Conservation (phyloP, 2,113 vertebrate species). For the Ceyx margarethae region DNA sequence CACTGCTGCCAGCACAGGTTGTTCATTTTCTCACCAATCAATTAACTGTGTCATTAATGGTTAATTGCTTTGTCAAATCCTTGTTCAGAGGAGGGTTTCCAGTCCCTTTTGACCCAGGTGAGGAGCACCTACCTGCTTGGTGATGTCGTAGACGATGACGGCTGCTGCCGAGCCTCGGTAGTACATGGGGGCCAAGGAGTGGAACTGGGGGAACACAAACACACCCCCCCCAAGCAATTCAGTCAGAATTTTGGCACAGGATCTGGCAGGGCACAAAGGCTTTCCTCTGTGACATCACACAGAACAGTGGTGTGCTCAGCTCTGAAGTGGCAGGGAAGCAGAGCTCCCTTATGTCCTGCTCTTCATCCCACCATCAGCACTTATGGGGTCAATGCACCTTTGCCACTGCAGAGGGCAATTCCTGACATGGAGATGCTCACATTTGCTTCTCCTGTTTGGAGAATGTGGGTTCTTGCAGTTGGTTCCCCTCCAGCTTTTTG, state of each 20-base stretch:
- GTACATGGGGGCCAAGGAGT: constrained; percentile 98
- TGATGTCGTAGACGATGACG: constrained; percentile 97
- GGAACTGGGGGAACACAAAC: constrained; percentile 81
- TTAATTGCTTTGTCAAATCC: no score
- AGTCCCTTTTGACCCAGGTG: no score
- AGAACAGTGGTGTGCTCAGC: background rate
- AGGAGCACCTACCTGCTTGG: constrained; percentile 83
- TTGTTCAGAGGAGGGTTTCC: no score
- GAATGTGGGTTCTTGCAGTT: background rate
- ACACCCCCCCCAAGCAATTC: background rate
- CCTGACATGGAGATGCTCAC: background rate
- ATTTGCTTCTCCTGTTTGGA: background rate
- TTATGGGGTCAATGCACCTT: background rate
- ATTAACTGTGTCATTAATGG: no score
- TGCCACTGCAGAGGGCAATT: background rate
- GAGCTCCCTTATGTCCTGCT: background rate
- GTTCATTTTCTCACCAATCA: no score
- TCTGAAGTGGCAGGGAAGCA: background rate
- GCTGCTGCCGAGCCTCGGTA: constrained; percentile 96
- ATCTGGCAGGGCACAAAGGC: background rate
- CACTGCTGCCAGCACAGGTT: no score
- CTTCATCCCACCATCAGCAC: background rate
- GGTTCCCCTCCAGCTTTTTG: background rate
- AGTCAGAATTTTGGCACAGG: background rate
- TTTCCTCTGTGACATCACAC: background rate